Percentiles rank a stretch among this genome's conserved stretches.
These are phyloP conservation scores for Tachuris rubrigastra DNA, from an alignment of 2,113 vertebrate species.

Conservation along the genomic window DNA sequence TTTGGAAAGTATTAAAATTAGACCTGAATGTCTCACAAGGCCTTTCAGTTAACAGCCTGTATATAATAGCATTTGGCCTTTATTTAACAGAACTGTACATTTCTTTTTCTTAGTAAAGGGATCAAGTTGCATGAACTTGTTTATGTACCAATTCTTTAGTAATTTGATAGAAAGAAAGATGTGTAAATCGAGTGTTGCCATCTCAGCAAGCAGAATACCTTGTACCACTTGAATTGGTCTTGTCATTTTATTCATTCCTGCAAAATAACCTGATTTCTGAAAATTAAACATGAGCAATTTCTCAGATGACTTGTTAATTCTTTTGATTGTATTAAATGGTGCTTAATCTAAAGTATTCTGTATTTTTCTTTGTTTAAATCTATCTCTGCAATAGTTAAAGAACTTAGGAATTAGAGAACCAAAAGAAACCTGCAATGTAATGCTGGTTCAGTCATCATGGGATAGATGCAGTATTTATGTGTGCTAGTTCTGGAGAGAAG, in stretches of 20 bases:
- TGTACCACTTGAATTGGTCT: slow-evolving; percentile 24
- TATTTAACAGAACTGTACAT: slow-evolving; percentile 50
- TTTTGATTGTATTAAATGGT: neutral
- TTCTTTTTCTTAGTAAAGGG: slow-evolving; percentile 47
- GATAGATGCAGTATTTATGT: slow-evolving; percentile 33
- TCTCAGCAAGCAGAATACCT: slow-evolving; percentile 27
- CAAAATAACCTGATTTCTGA: slow-evolving; percentile 15
- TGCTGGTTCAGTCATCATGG: neutral
- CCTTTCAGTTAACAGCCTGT: slow-evolving; percentile 56
- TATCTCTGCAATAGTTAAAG: neutral
- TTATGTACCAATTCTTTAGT: slow-evolving; percentile 30
- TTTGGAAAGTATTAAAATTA: slow-evolving; percentile 63
- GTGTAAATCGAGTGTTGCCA: slow-evolving; percentile 58
- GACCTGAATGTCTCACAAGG: slow-evolving; percentile 43
- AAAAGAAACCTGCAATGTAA: neutral
- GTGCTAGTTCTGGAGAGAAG: slow-evolving; percentile 16
- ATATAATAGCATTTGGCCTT: slow-evolving; percentile 43
- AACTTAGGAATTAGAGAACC: neutral
- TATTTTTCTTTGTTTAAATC: slow-evolving; percentile 2
- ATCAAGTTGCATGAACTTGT: slow-evolving; percentile 52
- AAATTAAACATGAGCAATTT: slow-evolving; percentile 20
- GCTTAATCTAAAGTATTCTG: neutral
- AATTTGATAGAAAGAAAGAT: slow-evolving; percentile 20
- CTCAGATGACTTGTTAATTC: neutral
- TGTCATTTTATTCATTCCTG: slow-evolving; percentile 30